Conservation (phyloP, 1,140 invertebrate genomes). For the Drosophila suzukii region DNA sequence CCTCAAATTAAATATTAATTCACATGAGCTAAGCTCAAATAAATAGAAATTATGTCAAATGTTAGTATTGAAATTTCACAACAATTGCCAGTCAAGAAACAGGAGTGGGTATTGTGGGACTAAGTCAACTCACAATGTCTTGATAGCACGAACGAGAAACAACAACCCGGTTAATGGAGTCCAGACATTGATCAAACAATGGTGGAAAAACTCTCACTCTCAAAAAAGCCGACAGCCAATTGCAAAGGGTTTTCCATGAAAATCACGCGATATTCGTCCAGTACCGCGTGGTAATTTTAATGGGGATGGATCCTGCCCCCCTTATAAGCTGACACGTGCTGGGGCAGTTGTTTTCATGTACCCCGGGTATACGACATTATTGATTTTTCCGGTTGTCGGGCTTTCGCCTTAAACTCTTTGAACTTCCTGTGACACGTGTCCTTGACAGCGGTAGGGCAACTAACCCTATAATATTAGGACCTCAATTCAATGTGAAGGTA, state of each 20-base stretch:
- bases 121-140: constrained; percentile 39
- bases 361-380: constrained; percentile 62
- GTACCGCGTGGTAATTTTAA: constrained; percentile 29
- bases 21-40: constrained; percentile 63
- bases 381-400: constrained; percentile 60
- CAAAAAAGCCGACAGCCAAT: constrained; percentile 43
- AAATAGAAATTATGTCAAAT: constrained; percentile 80
- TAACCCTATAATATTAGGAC: constrained; percentile 45
- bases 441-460: constrained; percentile 60
- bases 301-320: constrained; percentile 6
- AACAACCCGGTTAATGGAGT: constrained; percentile 50
- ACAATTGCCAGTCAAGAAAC: constrained; percentile 7
- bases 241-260: constrained; percentile 56
- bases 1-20: constrained; percentile 9
- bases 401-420: constrained; percentile 65
- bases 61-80: constrained; percentile 65
- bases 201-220: constrained; percentile 1
- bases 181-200: constrained; percentile 76
- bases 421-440: constrained; percentile 74
- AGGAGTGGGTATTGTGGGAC: constrained; percentile 8
- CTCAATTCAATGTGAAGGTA: constrained; percentile 69
- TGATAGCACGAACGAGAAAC: constrained; percentile 53
- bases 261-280: constrained; percentile 76
- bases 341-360: constrained; percentile 35
- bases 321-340: constrained; percentile 63